These are phyloP conservation scores for Agrochola circellaris DNA, from an alignment of 2,888 invertebrate species.

Conservation along the genomic window DNA sequence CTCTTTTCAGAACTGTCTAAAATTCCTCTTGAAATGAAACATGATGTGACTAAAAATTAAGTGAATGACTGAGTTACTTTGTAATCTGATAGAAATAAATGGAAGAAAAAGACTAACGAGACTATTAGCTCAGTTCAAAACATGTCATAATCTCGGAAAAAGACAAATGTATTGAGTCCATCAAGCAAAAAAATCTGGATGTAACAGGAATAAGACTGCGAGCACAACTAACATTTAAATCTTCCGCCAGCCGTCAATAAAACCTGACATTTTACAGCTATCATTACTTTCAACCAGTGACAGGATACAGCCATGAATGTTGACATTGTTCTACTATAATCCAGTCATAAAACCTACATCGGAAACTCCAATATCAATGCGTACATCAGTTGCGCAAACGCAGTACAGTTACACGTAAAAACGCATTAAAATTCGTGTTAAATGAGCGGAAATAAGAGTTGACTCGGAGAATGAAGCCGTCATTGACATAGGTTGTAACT, in stretches of 20 bases:
- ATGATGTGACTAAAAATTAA: neutral
- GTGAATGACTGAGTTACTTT: no score
- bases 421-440: conserved; percentile 73
- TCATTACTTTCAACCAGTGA: conserved; percentile 12
- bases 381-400: conserved; percentile 66
- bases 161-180: neutral
- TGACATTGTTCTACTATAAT: conserved; percentile 25
- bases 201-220: neutral
- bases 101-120: neutral
- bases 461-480: conserved; percentile 78
- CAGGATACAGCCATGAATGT: conserved; percentile 32
- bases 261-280: conserved; percentile 1
- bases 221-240: neutral
- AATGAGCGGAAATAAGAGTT: conserved; percentile 74
- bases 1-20: neutral
- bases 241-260: neutral
- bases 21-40: neutral
- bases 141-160: neutral
- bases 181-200: neutral
- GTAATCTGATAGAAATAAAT: neutral
- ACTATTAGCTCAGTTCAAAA: neutral
- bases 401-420: conserved; percentile 60
- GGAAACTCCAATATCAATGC: conserved; percentile 55
- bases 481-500: conserved; percentile 80
- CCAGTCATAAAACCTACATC: conserved; percentile 23